Evolutionary conservation across 2,113 vertebrate species (phyloP), one percentile per base, ranked within the genome.

Genomic region (Eretmochelys imbricata): DNA sequence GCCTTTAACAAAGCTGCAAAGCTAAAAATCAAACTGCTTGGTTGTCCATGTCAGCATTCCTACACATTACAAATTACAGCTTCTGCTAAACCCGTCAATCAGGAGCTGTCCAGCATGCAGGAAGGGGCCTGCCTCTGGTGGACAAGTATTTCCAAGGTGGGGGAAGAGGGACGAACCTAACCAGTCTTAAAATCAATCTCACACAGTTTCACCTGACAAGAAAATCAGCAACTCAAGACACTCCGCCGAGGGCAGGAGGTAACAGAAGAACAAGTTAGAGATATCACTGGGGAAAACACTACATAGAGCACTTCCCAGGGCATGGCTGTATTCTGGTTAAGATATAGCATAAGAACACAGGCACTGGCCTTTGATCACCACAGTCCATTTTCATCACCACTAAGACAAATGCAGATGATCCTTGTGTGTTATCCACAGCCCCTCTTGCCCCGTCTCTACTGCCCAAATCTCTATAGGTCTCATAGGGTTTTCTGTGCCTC

Each of bases 1-100:
- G 84, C 90, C 85, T 93, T 95, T 85, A 96, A 90, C 79, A 54
- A 49, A 53, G 46, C 14, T 88, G 50, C 48, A 97, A 95, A 94
- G 82, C 38, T 88, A 93, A 96, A 90, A 72, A 51, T 88, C 89
- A 95, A 42, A 83, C 79, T 54, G 48, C 76, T 91, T 89, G 69
- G 94, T 96, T 96, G 95, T 93, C 96, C 82, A 49, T 95, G 96
- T 84, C 96, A 97, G 80, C 29, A 69, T 97, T 79, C 49, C 94
- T 96, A 87, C 89, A 59, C 5, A n/a, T 94, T 93, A 95, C 83
- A 93, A 95, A 96, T 97, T 94, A 92, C n/a, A 12, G 85, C 75
- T 95, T 94, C 93, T 89, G 42, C 38, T 35, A 0, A 0, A 76
- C 59, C 69, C 53, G 91, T 95, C 97, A 94, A 38, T 97, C 89